Evolutionary conservation across 2,113 vertebrate genomes (phyloP).

Genomic region (Bujurquina vittata): DNA sequence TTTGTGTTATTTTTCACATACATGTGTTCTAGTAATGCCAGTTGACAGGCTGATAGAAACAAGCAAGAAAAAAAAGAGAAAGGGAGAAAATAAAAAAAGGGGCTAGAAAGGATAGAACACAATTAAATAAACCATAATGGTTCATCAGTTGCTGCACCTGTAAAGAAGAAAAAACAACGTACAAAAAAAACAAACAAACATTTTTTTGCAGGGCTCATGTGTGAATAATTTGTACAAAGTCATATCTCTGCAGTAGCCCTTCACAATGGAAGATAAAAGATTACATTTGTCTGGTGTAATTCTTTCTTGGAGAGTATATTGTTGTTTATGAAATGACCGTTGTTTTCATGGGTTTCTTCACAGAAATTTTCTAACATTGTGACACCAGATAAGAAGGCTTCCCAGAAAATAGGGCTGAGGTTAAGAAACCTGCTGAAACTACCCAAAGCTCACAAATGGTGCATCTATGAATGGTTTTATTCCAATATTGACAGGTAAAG

Average conservation of each 20-base stretch:
- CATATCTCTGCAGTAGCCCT: background rate
- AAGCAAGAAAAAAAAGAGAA: no score
- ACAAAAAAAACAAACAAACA: no score
- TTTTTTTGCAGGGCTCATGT: background rate
- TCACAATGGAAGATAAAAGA: background rate
- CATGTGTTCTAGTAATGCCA: no score
- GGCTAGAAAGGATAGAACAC: no score
- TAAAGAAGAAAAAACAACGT: no score
- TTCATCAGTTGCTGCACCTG: no score
- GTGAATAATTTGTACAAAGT: background rate
- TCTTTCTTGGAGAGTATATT: background rate
- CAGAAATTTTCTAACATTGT: constrained; percentile 92
- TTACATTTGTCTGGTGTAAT: background rate
- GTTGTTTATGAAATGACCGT: background rate
- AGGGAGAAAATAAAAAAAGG: no score
- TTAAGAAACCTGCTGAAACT: constrained; percentile 97
- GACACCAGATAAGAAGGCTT: constrained; percentile 94
- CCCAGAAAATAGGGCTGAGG: constrained; percentile 96
- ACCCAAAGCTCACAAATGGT: constrained; percentile 99
- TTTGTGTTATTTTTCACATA: no score
- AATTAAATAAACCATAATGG: no score
- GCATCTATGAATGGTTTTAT: constrained; percentile 99
- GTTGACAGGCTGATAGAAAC: no score
- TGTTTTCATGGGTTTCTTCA: constrained; percentile 17
- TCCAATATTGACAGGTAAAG: constrained; percentile 98